Evolutionary conservation across 2,888 invertebrate genomes (phyloP).

Genomic region (Folsomia candida): DNA sequence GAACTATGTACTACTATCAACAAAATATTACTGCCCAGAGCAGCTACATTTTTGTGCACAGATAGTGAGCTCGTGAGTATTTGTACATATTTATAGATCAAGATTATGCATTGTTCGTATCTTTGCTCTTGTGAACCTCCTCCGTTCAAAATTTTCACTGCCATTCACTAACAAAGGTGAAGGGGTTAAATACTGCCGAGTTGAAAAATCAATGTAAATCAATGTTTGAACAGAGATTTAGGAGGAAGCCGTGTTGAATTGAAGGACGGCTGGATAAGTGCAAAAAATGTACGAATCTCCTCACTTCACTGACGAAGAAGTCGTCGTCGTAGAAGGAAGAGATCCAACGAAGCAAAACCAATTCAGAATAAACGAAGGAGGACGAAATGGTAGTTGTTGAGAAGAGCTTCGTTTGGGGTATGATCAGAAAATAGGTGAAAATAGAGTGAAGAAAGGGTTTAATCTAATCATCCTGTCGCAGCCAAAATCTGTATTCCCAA

Average conservation of each 20-base stretch:
- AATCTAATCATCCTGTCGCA: constrained; percentile 1
- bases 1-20: neutral
- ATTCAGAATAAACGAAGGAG: neutral
- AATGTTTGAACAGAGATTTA: neutral
- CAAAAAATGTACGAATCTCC: neutral
- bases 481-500: neutral
- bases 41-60: neutral
- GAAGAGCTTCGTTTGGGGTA: no score
- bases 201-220: neutral
- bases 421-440: neutral
- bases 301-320: neutral
- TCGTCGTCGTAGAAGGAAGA: no score
- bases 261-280: neutral
- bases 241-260: neutral
- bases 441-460: constrained; percentile 5
- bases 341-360: constrained; percentile 10
- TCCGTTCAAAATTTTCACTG: neutral
- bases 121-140: neutral
- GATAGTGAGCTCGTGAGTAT: neutral
- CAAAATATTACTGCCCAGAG: no score
- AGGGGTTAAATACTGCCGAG: neutral
- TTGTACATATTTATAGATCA: no score
- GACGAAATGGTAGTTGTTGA: neutral
- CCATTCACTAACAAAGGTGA: neutral
- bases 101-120: no score